phyloP scores from a whole-genome alignment of 1,140 invertebrate species.

The Polyergus mexicanus region DNA sequence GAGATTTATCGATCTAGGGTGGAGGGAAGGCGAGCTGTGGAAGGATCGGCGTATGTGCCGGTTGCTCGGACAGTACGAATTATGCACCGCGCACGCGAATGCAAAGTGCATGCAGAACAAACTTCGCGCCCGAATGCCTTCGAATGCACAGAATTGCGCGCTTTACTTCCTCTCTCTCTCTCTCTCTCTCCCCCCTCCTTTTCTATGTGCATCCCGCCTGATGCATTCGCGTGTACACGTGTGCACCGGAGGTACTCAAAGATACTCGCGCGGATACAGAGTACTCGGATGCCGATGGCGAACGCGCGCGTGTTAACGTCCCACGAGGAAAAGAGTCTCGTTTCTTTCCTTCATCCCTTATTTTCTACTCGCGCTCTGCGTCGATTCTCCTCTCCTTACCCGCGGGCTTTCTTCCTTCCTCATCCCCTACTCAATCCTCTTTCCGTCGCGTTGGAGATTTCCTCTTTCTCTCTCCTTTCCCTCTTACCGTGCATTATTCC shows the following conservation, averaged over 20 bases:
- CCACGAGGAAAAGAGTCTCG: constrained; percentile 61
- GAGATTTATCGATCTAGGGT: constrained; percentile 65
- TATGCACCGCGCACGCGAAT: constrained; percentile 77
- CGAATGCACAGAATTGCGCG: constrained; percentile 77
- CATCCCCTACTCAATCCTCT: neutral
- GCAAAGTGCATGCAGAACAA: constrained; percentile 80
- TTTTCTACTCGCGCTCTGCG: neutral
- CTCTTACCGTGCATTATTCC: constrained; percentile 66
- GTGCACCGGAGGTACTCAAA: constrained; percentile 39
- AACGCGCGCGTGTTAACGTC: constrained; percentile 65
- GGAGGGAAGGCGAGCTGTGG: neutral
- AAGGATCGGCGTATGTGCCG: constrained; percentile 4
- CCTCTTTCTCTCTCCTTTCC: neutral
- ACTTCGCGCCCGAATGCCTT: constrained; percentile 74
- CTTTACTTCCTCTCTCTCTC: constrained; percentile 25
- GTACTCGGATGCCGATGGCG: constrained; percentile 7
- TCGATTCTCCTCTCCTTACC: neutral
- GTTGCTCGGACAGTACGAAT: constrained; percentile 75
- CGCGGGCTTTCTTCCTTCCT: neutral
- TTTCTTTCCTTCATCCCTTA: constrained; percentile 34
- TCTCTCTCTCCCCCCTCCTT: neutral
- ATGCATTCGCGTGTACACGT: neutral
- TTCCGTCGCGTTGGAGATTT: neutral
- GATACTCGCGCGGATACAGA: constrained; percentile 42
- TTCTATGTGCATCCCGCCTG: neutral